phyloP scores from a whole-genome alignment of 2,113 vertebrate genomes.

The Clarias magur region DNA sequence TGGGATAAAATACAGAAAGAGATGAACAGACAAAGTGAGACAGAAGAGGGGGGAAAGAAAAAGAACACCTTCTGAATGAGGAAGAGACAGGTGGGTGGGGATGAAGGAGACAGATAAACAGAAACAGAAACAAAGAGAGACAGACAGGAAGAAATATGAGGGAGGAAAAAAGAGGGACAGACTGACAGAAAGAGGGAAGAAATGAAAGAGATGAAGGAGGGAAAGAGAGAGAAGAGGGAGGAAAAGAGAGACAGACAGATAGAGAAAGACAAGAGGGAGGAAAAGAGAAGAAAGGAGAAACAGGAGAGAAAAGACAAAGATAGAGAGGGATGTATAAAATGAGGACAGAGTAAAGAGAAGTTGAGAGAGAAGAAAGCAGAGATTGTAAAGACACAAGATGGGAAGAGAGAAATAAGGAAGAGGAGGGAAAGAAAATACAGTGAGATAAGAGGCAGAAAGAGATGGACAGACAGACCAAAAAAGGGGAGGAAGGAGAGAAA shows the following conservation, averaged over 20 bases:
- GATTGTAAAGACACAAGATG: too few relatives aligned
- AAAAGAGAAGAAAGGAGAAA: not conserved
- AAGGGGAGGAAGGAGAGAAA: not conserved
- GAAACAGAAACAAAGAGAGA: not conserved
- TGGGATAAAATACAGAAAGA: not conserved
- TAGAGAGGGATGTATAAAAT: not conserved
- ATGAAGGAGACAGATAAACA: slow-evolving; percentile 20
- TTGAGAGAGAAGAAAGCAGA: not conserved
- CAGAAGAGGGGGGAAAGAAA: not conserved
- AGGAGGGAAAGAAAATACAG: not conserved
- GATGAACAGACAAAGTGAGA: not conserved
- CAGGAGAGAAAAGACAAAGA: not conserved
- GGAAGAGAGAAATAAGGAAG: not conserved
- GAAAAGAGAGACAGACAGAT: too few relatives aligned
- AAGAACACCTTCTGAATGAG: too few relatives aligned
- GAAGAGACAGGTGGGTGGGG: not conserved
- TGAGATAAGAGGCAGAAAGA: not conserved
- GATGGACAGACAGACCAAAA: not conserved
- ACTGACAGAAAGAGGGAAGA: not conserved
- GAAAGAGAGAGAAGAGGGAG: not conserved
- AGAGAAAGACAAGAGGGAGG: not conserved
- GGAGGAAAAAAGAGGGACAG: not conserved
- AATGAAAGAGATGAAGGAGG: too few relatives aligned
- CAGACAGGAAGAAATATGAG: not conserved
- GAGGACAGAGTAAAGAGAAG: not conserved